A percentile compares a stretch with the other conserved stretches of the same genome.
These are phyloP conservation scores for Diploscapter pachys DNA, from an alignment of 1,140 invertebrate species.

Conservation along the genomic window DNA sequence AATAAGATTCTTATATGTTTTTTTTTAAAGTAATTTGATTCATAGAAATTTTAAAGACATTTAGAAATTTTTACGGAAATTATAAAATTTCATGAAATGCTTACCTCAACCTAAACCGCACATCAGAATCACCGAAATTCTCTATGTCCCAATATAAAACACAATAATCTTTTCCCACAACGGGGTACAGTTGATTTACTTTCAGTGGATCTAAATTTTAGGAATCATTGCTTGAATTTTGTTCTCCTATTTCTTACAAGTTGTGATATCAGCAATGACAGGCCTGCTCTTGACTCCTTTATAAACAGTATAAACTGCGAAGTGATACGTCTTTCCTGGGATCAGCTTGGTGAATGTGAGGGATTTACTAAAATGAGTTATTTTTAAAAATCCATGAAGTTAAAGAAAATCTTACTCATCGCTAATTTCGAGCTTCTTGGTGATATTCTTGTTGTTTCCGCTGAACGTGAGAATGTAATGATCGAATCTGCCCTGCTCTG, in stretches of 20 bases:
- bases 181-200: conserved; percentile 52
- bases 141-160: conserved; percentile 53
- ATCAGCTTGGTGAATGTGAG: conserved; percentile 58
- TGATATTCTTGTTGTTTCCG: conserved; percentile 51
- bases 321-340: conserved; percentile 55
- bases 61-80: no score
- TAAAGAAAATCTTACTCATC: conserved; percentile 44
- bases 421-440: conserved; percentile 48
- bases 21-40: no score
- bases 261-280: conserved; percentile 49
- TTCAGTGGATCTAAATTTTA: conserved; percentile 50
- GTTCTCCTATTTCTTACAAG: conserved; percentile 37
- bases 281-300: conserved; percentile 51
- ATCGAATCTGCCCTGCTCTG: conserved; percentile 52
- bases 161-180: conserved; percentile 51
- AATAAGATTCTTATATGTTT: neutral
- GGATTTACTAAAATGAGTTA: conserved; percentile 45
- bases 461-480: conserved; percentile 49
- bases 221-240: neutral
- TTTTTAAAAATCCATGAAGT: neutral
- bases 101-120: conserved; percentile 51
- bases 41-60: no score
- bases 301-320: conserved; percentile 51
- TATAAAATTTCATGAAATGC: neutral
- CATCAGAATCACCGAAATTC: conserved; percentile 53